Percentiles rank a stretch among this genome's conserved stretches.
phyloP scores from a whole-genome alignment of 2,888 invertebrate species.

The Euproctis similis region DNA sequence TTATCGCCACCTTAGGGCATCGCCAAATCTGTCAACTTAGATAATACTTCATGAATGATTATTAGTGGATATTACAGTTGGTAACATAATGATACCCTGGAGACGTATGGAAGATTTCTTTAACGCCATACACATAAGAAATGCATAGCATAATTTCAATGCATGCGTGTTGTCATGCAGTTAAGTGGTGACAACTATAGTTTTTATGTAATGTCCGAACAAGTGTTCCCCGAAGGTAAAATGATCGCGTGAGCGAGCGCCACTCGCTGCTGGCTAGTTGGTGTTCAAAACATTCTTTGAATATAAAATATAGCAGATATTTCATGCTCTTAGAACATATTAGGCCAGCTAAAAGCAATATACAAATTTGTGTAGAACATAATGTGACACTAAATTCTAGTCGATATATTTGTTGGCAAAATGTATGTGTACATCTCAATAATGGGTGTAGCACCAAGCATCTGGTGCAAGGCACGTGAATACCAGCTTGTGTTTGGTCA shows the following conservation, averaged over 20 bases:
- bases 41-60: constrained; percentile 53
- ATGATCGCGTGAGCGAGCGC: constrained; percentile 34
- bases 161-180: constrained; percentile 16
- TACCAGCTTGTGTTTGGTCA: constrained; percentile 53
- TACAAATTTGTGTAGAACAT: no score
- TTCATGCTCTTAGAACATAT: constrained; percentile 14
- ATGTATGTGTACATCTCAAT: no score
- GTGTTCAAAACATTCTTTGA: constrained; percentile 30
- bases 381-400: no score
- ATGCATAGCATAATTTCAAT: not conserved
- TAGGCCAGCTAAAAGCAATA: no score
- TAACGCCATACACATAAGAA: not conserved
- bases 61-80: constrained; percentile 15
- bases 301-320: constrained; percentile 18
- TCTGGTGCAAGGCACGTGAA: constrained; percentile 51
- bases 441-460: constrained; percentile 50
- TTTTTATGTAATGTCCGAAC: constrained; percentile 23
- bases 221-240: constrained; percentile 34
- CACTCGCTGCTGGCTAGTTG: no score
- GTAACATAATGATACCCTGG: constrained; percentile 8
- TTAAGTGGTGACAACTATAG: constrained; percentile 20
- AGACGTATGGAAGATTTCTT: not conserved
- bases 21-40: constrained; percentile 47
- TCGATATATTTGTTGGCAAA: no score
- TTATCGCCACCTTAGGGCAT: constrained; percentile 44